Conservation (phyloP, 2,113 vertebrate genomes). For the Atherinomorus stipes region DNA sequence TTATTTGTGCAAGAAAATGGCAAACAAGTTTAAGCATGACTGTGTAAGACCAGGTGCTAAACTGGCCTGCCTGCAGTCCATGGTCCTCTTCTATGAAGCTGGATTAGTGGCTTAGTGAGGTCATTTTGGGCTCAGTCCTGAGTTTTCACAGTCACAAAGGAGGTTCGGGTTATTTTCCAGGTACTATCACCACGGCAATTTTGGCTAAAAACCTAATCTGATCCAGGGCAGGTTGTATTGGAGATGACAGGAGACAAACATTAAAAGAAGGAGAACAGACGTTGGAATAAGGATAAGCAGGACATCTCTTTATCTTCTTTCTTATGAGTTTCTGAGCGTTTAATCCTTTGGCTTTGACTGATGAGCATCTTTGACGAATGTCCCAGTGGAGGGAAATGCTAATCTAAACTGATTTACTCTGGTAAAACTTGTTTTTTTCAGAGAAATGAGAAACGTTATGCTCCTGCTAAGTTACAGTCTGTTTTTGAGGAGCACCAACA, state of each 20-base stretch:
- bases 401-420: background rate
- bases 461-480: no score
- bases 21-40: no score
- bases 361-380: background rate
- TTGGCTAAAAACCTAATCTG: background rate
- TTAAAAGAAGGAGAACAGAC: no score
- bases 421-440: background rate
- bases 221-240: background rate
- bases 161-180: background rate
- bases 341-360: background rate
- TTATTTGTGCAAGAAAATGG: no score
- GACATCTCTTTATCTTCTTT: no score
- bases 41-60: no score
- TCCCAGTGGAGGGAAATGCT: background rate
- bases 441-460: no score
- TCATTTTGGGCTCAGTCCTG: background rate
- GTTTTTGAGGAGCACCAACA: no score
- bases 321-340: no score
- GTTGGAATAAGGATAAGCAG: no score
- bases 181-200: background rate
- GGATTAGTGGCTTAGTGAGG: background rate
- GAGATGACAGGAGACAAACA: background rate
- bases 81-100: background rate
- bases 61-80: background rate
- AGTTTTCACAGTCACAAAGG: background rate